Conservation (phyloP, 2,888 invertebrate species). For the Cremastinae sp. region DNA sequence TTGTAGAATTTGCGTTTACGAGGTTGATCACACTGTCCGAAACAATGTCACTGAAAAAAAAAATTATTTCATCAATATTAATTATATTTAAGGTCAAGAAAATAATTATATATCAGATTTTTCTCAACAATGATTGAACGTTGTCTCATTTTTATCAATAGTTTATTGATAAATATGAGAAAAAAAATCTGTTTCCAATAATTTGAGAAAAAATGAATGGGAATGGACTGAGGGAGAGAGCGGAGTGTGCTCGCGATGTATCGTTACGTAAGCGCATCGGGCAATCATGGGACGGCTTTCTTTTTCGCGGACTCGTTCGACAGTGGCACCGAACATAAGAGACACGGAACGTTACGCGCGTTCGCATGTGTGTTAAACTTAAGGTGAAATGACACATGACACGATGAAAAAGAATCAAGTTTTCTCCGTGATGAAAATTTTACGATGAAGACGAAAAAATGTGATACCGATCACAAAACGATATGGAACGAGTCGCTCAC, state of each 20-base stretch:
- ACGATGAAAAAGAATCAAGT: conserved; percentile 5
- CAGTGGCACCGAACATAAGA: conserved; percentile 38
- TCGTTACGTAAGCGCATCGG: conserved; percentile 70
- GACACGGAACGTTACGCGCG: conserved; percentile 15
- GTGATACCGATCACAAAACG: too few species aligned
- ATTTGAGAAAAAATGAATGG: too few species aligned
- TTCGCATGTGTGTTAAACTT: background rate
- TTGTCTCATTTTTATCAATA: background rate
- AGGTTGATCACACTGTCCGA: conserved; percentile 78
- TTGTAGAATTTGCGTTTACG: conserved; percentile 66
- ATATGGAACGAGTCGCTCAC: too few species aligned
- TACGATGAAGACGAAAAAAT: too few species aligned
- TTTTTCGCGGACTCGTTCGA: conserved; percentile 72
- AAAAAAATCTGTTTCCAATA: background rate
- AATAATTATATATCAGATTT: background rate
- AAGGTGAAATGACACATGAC: conserved; percentile 16
- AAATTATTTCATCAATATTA: conserved; percentile 1
- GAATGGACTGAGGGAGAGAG: conserved; percentile 28
- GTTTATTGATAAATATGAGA: background rate
- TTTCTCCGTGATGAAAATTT: too few species aligned
- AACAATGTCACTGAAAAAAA: conserved; percentile 77
- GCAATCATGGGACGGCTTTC: conserved; percentile 73
- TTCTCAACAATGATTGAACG: too few species aligned
- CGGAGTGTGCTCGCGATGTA: conserved; percentile 47
- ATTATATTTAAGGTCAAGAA: too few species aligned